Base-by-base conservation (phyloP, 2,888 invertebrate species). In the Dorcus hopei region DNA sequence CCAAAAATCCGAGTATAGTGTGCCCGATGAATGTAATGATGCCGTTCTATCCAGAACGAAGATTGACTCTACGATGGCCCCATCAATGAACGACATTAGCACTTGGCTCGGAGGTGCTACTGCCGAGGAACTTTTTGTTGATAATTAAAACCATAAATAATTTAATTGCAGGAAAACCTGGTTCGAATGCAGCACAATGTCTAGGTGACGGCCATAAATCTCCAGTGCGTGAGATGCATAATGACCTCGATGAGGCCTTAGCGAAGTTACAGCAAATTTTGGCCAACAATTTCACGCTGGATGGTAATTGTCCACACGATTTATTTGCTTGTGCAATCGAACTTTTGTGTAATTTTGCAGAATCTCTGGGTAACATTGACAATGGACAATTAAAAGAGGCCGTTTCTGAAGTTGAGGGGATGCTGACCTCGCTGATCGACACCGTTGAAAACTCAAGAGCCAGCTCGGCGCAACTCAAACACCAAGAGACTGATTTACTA, bases 181-280 rank as follows among this genome's bases (percentile, higher is more conserved):
- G 41, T 48, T 49, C 52, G 40, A 58, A 54, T 45, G 33, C 23
- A 11, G 23, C 45, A 45, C 19, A 19, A 19, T 19, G 19, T 19
- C 1, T 9, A 19, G 19, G 38, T 38, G 43, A 9, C 26, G 56
- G 55, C 51, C 62, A 65, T 54, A 57, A 59, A 16, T 59, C 65
- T 5, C 66, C 69, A 14, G 80, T 82, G 75, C 77, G 77, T 65
- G 82, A 82, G 41, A 80, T 86, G 51, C 87, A 87, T 65, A 86
- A 85, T 1, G 87, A 88, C 70, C 73, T 89, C 4, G 88, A 89
- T 70, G 85, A 86, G 2, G 89, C 88, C 16, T 72, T 89, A 52
- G 87, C 87, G 38, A 81, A 88, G 62, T 76, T 89, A 64, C 88
- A 89, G 74, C 86, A 88, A 75, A 87, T 89, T 77, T 76, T 89